Evolutionary conservation across 2,888 invertebrate species (phyloP), one percentile per base, ranked within the genome.

Genomic region (Operophtera brumata): DNA sequence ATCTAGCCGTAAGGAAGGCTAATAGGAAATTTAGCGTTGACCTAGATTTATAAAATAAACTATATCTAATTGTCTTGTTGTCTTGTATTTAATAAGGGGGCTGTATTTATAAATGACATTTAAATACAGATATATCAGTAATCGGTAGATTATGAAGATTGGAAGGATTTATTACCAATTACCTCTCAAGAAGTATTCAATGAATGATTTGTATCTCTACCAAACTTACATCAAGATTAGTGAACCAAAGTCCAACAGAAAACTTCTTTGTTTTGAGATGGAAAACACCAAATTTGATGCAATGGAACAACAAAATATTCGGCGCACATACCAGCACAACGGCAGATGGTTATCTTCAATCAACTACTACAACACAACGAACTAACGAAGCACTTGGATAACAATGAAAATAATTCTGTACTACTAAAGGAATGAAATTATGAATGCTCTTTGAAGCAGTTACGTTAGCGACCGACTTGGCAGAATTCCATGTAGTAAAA

Each of bases 401-500:
- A 59, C 57, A 59, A 62, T 61, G 49, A 57, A 47, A 42, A 47
- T 47, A 54, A 53, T 61, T 37, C 35, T 46, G 37, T 49, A 55
- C 55, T 65, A 66, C 61, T 67, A 60, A 44, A 46, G 57, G 54
- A n/a, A n/a, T n/a, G n/a, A n/a, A n/a, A n/a, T n/a, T 55, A 54
- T 52, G 46, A 61, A 65, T 63, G 59, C 53, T 56, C 53, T 30
- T 47, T 44, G 40, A 35, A 44, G 56, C 59, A 39, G 57, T 64
- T 67, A 61, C 61, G 58, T 55, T 48, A 59, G 60, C 78, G 81
- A 77, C 82, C 84, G 80, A 84, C 77, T 87, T 88, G 88, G 88
- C 88, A 84, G 59, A 72, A 70, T 76, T 84, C 88, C 88, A 88
- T 80, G 63, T 68, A 70, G 71, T 69, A 65, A 66, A 56, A 63